Evolutionary conservation across 2,113 vertebrate species (phyloP).

Genomic region (Datnioides undecimradiatus): DNA sequence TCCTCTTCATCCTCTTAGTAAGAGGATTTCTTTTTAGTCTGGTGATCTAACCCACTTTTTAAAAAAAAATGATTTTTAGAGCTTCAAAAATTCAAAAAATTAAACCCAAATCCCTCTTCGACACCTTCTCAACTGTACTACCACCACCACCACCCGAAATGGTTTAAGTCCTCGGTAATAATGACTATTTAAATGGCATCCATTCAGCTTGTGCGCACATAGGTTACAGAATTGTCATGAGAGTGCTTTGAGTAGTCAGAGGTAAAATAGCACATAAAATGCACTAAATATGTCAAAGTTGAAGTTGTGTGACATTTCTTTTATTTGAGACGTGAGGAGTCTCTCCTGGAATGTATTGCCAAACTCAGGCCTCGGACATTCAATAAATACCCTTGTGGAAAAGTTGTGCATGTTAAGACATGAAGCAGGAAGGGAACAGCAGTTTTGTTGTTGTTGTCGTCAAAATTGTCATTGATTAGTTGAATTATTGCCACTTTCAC

Average conservation of each 20-base stretch:
- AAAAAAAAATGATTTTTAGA: constrained; percentile 61
- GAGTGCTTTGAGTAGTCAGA: constrained; percentile 75
- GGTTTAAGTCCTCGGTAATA: constrained; percentile 62
- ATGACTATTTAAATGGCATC: constrained; percentile 71
- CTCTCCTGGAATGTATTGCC: constrained; percentile 87
- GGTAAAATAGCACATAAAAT: constrained; percentile 86
- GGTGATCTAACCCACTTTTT: constrained; percentile 62
- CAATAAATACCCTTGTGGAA: constrained; percentile 79
- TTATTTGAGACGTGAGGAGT: constrained; percentile 75
- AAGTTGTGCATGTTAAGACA: constrained; percentile 82
- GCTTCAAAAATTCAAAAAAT: constrained; percentile 20
- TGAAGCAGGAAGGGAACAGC: constrained; percentile 82
- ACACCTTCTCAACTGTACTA: constrained; percentile 50
- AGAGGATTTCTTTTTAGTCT: constrained; percentile 60
- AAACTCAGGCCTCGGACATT: constrained; percentile 87
- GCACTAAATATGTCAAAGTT: constrained; percentile 86
- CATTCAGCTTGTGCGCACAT: constrained; percentile 75
- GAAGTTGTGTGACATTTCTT: constrained; percentile 81
- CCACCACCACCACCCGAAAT: constrained; percentile 57
- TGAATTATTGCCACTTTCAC: constrained; percentile 87
- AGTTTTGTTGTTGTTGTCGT: constrained; percentile 71
- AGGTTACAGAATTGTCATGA: constrained; percentile 69
- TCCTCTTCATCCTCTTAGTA: constrained; percentile 29
- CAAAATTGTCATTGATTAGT: constrained; percentile 76
- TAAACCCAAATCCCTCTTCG: constrained; percentile 35